Conservation (phyloP, 1,140 invertebrate genomes). For the Zaprionus camerounensis region DNA sequence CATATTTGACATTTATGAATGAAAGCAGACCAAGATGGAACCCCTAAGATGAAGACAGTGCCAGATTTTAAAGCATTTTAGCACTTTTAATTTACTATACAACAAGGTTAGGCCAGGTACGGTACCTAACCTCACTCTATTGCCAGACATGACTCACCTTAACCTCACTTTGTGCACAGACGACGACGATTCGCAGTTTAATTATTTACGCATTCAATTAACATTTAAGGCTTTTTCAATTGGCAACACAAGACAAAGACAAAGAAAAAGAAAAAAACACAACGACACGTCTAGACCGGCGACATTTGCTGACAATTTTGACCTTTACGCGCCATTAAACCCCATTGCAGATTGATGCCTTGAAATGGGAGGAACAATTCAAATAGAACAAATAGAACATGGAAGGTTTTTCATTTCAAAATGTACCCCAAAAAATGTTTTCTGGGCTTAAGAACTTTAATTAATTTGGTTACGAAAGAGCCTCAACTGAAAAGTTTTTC, state of each 20-base stretch:
- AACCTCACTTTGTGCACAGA: not conserved
- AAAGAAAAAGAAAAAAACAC: not conserved
- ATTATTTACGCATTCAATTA: constrained; percentile 7
- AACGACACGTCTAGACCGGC: not conserved
- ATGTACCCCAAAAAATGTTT: not conserved
- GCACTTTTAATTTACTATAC: not conserved
- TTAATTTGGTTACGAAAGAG: constrained; percentile 1
- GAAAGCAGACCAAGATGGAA: no score
- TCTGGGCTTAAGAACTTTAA: not conserved
- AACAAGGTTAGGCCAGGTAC: no score
- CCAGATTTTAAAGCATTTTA: not conserved
- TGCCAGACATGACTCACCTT: not conserved
- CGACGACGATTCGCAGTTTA: not conserved
- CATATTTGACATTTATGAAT: constrained; percentile 21
- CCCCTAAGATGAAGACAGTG: not conserved
- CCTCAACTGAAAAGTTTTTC: not conserved
- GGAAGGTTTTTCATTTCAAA: not conserved
- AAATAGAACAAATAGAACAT: not conserved
- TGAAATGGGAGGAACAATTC: no score
- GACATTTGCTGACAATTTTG: constrained; percentile 1
- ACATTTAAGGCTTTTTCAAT: not conserved
- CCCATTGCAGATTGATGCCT: no score
- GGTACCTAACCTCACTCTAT: not conserved
- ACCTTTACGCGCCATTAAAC: constrained; percentile 1
- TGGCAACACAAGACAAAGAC: not conserved